Evolutionary conservation across 2,888 invertebrate species (phyloP).

Genomic region (Drosophila planitibia): DNA sequence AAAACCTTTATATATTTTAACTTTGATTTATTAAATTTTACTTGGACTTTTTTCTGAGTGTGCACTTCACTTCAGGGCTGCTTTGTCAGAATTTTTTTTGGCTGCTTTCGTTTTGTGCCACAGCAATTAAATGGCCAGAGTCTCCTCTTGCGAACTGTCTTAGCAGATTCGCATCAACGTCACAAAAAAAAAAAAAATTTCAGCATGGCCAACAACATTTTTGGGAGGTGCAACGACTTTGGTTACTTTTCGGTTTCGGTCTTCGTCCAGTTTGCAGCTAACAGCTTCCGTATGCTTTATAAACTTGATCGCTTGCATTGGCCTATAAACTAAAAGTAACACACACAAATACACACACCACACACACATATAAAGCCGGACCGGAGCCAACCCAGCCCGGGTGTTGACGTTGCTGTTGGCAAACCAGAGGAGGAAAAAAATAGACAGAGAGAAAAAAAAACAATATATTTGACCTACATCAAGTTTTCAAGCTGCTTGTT

Average conservation of each 20-base stretch:
- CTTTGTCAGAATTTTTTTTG: constrained; percentile 47
- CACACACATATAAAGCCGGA: constrained; percentile 19
- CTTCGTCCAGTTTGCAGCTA: constrained; percentile 62
- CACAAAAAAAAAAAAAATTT: constrained; percentile 22
- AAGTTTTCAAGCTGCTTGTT: constrained; percentile 81
- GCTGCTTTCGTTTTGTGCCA: constrained; percentile 43
- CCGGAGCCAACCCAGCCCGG: constrained; percentile 41
- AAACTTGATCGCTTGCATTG: constrained; percentile 73
- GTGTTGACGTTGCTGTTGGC: constrained; percentile 37
- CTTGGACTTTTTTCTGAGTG: neutral
- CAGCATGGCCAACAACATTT: constrained; percentile 34
- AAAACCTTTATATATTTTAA: no score
- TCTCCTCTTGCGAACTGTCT: constrained; percentile 21
- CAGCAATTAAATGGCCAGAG: constrained; percentile 48
- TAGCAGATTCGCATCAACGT: constrained; percentile 50
- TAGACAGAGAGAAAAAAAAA: constrained; percentile 10
- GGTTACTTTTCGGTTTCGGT: constrained; percentile 15
- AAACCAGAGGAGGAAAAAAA: constrained; percentile 8
- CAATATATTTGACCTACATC: constrained; percentile 81
- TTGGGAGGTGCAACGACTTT: constrained; percentile 50
- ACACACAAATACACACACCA: constrained; percentile 39
- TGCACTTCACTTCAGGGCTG: constrained; percentile 23
- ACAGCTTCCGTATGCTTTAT: constrained; percentile 76
- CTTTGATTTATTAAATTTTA: neutral
- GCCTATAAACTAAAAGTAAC: constrained; percentile 78